These are phyloP conservation scores for Agriotes lineatus DNA, from an alignment of 2,888 invertebrate species.

Conservation along the genomic window DNA sequence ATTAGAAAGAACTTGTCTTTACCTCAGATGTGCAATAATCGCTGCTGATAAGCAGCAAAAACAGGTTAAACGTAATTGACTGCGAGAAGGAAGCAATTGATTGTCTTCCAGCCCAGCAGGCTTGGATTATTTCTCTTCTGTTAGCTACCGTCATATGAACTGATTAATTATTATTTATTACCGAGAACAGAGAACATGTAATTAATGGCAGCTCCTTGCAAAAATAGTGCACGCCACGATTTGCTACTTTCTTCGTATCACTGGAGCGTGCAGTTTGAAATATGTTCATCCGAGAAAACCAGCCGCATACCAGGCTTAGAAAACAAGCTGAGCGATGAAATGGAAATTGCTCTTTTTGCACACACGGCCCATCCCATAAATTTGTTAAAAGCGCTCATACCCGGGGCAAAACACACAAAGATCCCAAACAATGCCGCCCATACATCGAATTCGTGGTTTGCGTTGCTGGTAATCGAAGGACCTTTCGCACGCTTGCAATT, in stretches of 20 bases:
- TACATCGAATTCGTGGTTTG: slow-evolving; percentile 7
- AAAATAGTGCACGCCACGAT: neutral
- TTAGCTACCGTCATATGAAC: slow-evolving; percentile 4
- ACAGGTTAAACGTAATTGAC: slow-evolving; percentile 1
- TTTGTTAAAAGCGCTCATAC: neutral
- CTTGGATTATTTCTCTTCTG: slow-evolving; percentile 5
- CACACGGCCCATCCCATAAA: neutral
- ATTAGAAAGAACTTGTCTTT: too few relatives aligned
- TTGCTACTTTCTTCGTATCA: neutral
- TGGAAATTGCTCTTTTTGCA: neutral
- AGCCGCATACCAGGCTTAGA: neutral
- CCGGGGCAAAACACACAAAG: neutral
- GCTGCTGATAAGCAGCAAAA: slow-evolving; percentile 1
- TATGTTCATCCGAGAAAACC: neutral
- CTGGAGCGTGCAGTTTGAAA: neutral
- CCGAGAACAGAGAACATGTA: neutral
- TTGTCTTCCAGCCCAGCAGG: neutral
- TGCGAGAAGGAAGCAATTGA: neutral
- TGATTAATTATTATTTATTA: slow-evolving; percentile 10
- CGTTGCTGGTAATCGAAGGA: neutral
- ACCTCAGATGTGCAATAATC: too few relatives aligned
- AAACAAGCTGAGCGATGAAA: neutral
- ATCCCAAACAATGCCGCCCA: slow-evolving; percentile 11
- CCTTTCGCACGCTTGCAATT: slow-evolving; percentile 14
- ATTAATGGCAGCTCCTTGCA: neutral